phyloP scores from a whole-genome alignment of 2,797 vertebrate genomes.

The Myotis pilosus region DNA sequence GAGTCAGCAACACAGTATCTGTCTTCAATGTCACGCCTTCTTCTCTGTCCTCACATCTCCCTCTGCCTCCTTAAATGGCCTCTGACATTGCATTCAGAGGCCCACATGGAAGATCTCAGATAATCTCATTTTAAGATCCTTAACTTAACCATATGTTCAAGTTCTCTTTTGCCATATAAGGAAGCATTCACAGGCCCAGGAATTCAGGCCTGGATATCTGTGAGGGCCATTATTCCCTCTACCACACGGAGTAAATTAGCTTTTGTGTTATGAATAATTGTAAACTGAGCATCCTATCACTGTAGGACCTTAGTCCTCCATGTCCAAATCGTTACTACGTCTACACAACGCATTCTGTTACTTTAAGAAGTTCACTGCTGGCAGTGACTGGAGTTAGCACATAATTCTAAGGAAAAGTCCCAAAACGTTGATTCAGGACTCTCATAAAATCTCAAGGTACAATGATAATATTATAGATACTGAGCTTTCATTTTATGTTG shows the following conservation, averaged over 20 bases:
- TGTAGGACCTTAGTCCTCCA: background rate
- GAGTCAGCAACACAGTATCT: background rate
- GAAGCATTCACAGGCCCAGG: background rate
- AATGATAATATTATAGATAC: background rate
- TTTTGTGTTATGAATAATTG: background rate
- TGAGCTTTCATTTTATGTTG: background rate
- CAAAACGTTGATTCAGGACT: background rate
- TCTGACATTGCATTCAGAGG: background rate
- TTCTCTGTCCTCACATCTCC: background rate
- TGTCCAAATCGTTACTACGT: background rate
- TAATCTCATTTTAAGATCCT: background rate
- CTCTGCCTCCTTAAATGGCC: background rate
- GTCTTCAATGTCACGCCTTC: background rate
- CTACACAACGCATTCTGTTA: background rate
- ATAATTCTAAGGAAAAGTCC: background rate
- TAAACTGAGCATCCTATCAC: background rate
- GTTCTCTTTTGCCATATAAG: background rate
- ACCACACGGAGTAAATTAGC: background rate
- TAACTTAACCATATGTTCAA: background rate
- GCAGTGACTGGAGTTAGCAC: background rate
- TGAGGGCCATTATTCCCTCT: background rate
- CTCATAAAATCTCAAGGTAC: background rate
- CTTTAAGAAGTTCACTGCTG: background rate
- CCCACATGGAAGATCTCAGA: background rate
- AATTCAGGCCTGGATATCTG: background rate